phyloP scores from a whole-genome alignment of 2,888 invertebrate genomes.

The Eupeodes luniger region DNA sequence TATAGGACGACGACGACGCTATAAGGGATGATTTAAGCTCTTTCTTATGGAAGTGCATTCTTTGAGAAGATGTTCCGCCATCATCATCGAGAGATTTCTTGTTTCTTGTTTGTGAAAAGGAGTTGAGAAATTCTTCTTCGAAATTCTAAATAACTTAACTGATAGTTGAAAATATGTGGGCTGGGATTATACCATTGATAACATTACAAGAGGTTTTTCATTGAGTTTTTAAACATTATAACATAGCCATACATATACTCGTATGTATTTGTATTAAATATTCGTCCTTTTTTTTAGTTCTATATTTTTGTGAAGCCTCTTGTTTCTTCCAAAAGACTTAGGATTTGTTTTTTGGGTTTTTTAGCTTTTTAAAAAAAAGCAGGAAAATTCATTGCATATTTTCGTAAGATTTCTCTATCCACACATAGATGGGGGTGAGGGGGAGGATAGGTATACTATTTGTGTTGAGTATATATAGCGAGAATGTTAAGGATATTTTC shows the following conservation, averaged over 20 bases:
- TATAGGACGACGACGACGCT: too few species aligned
- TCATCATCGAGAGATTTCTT: slow-evolving; percentile 61
- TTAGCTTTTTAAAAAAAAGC: not conserved
- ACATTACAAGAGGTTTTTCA: slow-evolving; percentile 56
- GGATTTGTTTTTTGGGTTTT: slow-evolving; percentile 48
- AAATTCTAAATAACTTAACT: slow-evolving; percentile 75
- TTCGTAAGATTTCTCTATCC: slow-evolving; percentile 54
- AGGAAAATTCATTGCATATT: slow-evolving; percentile 74
- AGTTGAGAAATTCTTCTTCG: slow-evolving; percentile 71
- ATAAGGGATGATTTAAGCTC: slow-evolving; percentile 37
- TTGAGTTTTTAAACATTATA: slow-evolving; percentile 4
- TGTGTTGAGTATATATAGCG: not conserved
- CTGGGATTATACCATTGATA: slow-evolving; percentile 68
- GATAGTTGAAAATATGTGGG: slow-evolving; percentile 69
- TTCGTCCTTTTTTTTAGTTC: not conserved
- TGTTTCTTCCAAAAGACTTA: slow-evolving; percentile 28
- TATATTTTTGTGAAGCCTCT: slow-evolving; percentile 18
- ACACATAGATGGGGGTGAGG: slow-evolving; percentile 6
- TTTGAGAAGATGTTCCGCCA: slow-evolving; percentile 57
- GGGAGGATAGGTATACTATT: not conserved
- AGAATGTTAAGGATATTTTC: slow-evolving; percentile 68
- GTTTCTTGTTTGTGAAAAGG: slow-evolving; percentile 65
- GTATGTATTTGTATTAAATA: slow-evolving; percentile 29
- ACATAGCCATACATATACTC: slow-evolving; percentile 2
- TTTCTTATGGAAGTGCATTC: slow-evolving; percentile 65